Evolutionary conservation across 2,797 vertebrate species (phyloP).

Genomic region (Epinephelus malabaricus): DNA sequence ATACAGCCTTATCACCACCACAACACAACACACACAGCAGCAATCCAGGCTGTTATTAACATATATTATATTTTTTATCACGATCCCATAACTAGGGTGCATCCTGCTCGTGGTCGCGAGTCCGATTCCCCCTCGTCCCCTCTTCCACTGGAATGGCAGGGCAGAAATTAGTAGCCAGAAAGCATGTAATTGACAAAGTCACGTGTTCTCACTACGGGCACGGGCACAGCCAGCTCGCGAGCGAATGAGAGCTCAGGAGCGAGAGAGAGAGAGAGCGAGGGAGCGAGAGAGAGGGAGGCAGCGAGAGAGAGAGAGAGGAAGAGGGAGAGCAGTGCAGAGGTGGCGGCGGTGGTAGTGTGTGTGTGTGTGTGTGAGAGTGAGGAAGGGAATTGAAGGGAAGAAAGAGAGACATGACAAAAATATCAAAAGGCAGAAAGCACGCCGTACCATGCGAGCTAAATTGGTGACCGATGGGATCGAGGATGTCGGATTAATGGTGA

Average conservation of each 20-base stretch:
- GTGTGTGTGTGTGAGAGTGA: slow-evolving; percentile 52
- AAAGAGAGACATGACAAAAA: slow-evolving; percentile 87
- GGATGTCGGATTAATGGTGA: slow-evolving; percentile 97
- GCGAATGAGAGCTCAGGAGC: slow-evolving; percentile 82
- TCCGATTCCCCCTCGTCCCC: background rate
- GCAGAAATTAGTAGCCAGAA: slow-evolving; percentile 89
- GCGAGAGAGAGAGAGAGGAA: slow-evolving; percentile 59
- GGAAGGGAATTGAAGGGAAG: slow-evolving; percentile 83
- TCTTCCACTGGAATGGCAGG: slow-evolving; percentile 24
- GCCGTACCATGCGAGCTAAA: slow-evolving; percentile 97
- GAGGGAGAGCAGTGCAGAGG: slow-evolving; percentile 76
- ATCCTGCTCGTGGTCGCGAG: slow-evolving; percentile 27
- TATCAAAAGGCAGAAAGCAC: slow-evolving; percentile 94
- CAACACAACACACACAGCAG: background rate
- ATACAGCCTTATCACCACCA: slow-evolving; percentile 16
- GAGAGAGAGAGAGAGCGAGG: slow-evolving; percentile 43
- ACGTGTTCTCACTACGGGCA: slow-evolving; percentile 91
- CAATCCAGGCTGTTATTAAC: background rate
- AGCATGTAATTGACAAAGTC: slow-evolving; percentile 97
- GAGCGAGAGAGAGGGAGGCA: slow-evolving; percentile 64
- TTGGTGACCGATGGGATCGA: slow-evolving; percentile 92
- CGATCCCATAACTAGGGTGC: background rate
- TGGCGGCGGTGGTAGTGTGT: slow-evolving; percentile 27
- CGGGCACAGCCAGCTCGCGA: slow-evolving; percentile 81
- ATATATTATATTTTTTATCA: too few species aligned